These are phyloP conservation scores for Columba janthina DNA, from an alignment of 2,113 vertebrate species.

Conservation along the genomic window DNA sequence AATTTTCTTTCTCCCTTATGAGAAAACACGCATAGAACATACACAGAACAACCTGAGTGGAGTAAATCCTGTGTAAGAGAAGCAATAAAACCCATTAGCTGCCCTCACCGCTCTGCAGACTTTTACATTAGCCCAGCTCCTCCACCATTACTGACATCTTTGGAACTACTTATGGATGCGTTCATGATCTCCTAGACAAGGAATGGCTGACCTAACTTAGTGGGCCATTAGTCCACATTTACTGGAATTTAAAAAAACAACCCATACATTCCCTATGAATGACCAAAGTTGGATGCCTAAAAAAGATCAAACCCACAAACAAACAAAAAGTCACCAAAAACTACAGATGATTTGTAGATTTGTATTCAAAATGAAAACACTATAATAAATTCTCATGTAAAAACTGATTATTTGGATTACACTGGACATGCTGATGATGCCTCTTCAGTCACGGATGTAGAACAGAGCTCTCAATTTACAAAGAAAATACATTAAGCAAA, in stretches of 20 bases:
- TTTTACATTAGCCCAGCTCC: not conserved
- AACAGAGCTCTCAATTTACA: not conserved
- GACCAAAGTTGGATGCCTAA: not conserved
- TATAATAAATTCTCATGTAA: not conserved
- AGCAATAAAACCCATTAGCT: not conserved
- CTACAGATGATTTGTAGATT: not conserved
- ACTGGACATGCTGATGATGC: not conserved
- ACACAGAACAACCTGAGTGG: not conserved
- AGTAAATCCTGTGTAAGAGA: not conserved
- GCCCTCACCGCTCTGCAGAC: not conserved
- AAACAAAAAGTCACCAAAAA: no score
- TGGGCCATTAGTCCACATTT: not conserved
- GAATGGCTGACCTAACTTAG: not conserved
- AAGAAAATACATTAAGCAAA: not conserved
- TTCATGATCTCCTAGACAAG: not conserved
- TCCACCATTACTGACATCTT: not conserved
- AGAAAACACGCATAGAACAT: not conserved
- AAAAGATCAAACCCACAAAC: not conserved
- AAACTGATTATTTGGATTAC: not conserved
- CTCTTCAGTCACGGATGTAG: not conserved
- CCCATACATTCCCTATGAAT: not conserved
- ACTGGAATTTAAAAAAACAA: not conserved
- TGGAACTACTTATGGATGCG: not conserved
- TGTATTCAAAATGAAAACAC: not conserved
- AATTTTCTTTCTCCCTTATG: not conserved